Percentiles rank a stretch among this genome's conserved stretches.
Conservation (phyloP, 2,113 vertebrate genomes). For the Phrynosoma platyrhinos region DNA sequence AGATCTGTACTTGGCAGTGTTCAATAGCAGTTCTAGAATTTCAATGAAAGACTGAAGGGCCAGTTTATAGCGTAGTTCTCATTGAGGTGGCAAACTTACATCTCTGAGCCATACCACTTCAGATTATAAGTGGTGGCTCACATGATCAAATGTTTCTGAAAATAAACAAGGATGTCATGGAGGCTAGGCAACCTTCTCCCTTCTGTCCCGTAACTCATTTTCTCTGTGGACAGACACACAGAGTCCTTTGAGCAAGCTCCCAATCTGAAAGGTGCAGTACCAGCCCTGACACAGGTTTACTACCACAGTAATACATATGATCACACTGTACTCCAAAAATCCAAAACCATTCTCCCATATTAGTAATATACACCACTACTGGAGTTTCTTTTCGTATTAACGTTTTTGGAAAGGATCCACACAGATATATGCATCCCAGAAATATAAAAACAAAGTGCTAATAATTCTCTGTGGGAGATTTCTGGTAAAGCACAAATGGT, state of each 20-base stretch:
- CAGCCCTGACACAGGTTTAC: background rate
- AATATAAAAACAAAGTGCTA: constrained; percentile 14
- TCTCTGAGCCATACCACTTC: background rate
- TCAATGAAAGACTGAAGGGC: background rate
- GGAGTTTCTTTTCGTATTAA: background rate
- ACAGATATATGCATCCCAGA: constrained; percentile 22
- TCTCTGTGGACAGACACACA: no score
- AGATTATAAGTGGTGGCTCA: background rate
- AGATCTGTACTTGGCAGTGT: background rate
- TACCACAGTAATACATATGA: background rate
- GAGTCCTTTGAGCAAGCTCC: no score
- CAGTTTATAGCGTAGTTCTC: background rate
- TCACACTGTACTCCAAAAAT: background rate
- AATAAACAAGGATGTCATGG: background rate
- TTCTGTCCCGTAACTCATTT: background rate
- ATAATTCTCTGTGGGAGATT: constrained; percentile 11
- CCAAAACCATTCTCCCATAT: background rate
- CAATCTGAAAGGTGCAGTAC: background rate
- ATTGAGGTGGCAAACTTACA: background rate
- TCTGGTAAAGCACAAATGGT: constrained; percentile 39
- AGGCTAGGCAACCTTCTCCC: background rate
- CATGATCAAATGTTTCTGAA: background rate
- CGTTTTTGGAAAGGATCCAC: constrained; percentile 21
- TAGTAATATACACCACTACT: background rate
- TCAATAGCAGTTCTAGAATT: background rate